These are phyloP conservation scores for Drosophila littoralis DNA, from an alignment of 1,140 invertebrate species.

Conservation along the genomic window DNA sequence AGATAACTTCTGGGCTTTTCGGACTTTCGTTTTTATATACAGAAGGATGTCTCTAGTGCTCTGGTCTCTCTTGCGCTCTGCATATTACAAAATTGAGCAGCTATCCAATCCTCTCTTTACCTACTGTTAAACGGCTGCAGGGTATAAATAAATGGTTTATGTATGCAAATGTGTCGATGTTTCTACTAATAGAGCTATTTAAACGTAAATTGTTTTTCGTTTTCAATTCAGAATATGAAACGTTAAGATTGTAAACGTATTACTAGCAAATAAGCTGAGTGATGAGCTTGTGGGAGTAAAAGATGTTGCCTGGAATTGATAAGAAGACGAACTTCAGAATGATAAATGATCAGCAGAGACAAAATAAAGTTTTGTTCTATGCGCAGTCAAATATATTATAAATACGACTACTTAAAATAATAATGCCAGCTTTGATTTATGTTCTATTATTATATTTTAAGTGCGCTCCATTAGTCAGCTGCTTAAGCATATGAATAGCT, in stretches of 20 bases:
- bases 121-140: background rate
- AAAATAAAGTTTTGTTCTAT: background rate
- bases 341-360: background rate
- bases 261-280: background rate
- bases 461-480: background rate
- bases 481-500: slow-evolving; percentile 6
- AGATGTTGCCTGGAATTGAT: background rate
- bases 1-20: too few species aligned
- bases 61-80: too few species aligned
- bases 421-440: background rate
- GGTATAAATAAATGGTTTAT: slow-evolving; percentile 1
- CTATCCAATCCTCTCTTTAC: background rate
- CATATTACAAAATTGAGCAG: too few species aligned
- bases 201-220: background rate
- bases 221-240: background rate
- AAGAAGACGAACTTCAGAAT: background rate
- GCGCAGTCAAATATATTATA: too few species aligned
- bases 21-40: too few species aligned
- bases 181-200: background rate
- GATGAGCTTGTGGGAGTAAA: background rate
- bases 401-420: background rate
- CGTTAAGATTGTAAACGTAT: background rate
- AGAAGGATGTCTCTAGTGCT: too few species aligned
- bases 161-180: slow-evolving; percentile 3
- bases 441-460: background rate